Evolutionary conservation across 2,888 invertebrate genomes (phyloP).

Genomic region (Tenthredo mesomela): DNA sequence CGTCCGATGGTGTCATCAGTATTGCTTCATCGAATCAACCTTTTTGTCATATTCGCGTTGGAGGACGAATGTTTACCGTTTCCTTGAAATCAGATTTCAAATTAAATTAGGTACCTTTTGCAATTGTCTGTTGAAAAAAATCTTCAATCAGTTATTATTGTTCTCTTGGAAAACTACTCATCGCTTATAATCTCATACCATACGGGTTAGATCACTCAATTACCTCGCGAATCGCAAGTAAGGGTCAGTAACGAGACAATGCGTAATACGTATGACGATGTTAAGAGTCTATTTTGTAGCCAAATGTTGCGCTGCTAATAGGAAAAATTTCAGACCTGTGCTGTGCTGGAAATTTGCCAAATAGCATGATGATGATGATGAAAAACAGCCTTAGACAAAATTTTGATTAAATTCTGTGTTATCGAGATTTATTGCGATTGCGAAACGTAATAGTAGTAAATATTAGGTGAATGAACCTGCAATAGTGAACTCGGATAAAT

Average conservation of each 20-base stretch:
- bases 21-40: slow-evolving; percentile 12
- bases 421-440: neutral
- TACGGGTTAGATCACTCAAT: neutral
- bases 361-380: neutral
- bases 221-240: neutral
- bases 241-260: neutral
- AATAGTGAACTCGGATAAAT: neutral
- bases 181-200: neutral
- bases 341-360: slow-evolving; percentile 33
- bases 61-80: neutral
- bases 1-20: neutral
- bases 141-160: neutral
- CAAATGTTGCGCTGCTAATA: neutral
- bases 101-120: neutral
- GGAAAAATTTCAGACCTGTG: slow-evolving; percentile 20
- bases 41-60: slow-evolving; percentile 5
- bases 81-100: neutral
- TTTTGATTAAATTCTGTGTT: neutral
- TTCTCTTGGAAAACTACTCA: neutral
- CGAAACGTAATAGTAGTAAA: too few species aligned
- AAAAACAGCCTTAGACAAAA: neutral
- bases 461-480: too few species aligned
- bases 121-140: neutral
- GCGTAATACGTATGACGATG: neutral
- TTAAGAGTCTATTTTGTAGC: neutral